Base-by-base conservation (phyloP, 2,888 invertebrate species). In the Odontomyia ornata region DNA sequence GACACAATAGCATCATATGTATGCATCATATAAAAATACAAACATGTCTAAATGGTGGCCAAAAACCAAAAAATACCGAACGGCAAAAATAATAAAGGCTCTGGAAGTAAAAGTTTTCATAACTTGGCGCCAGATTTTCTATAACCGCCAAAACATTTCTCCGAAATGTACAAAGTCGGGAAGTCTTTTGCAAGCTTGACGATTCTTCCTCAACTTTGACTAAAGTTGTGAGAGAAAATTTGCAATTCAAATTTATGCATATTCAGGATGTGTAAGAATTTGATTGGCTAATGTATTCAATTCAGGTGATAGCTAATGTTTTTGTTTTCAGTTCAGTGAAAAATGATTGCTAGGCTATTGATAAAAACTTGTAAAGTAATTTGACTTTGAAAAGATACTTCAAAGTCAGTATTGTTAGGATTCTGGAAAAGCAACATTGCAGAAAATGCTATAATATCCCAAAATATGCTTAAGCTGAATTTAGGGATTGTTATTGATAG, bases 231-330 rank as follows among this genome's bases (percentile, higher is more conserved):
- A 60, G 36, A 36, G 9, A 23, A 25, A 25, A 60, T 60, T 60
- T 60, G 60, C 60, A 60, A 60, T 60, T 60, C 60, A 60, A 60
- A 60, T 60, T 13, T 60, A 60, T 23, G 60, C 60, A 60, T 60
- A 25, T 21, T 25, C 18, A 18, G 25, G 13, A 11, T 60, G 23
- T 60, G 25, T 15, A n/a, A 7, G 25, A 52, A 52, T 52, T 15
- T 18, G 15, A 52, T 4, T 0, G 15, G 15, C 15, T 52, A 15
- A 60, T 60, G 60, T 23, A 23, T 60, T 60, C 25, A 23, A 4
- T 60, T 60, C 60, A 60, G 60, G 60, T 60, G 25, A 60, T 25
- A 23, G 7, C 21, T 1, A 7, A 25, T 60, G 21, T 5, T 60
- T 4, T 13, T 52, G 5, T 52, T 36, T 36, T 36, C 36, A 36